Evolutionary conservation across 2,888 invertebrate genomes (phyloP), one percentile per base, ranked within the genome.

Genomic region (Pollenia griseotomentosa): DNA sequence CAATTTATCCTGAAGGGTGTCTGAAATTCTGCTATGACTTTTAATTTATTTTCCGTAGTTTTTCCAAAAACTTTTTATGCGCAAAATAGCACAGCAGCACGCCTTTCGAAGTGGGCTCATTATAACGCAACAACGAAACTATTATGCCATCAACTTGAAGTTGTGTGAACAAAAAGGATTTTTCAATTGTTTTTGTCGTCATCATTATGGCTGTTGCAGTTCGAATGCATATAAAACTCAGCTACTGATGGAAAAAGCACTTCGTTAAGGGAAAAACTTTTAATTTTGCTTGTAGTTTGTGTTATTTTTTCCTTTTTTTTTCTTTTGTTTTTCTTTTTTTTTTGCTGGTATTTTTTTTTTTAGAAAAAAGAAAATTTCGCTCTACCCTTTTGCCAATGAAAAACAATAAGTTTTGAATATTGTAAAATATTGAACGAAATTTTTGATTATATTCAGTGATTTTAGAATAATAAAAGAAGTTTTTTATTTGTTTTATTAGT

Each of bases 111-210:
- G 73, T 70, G 79, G 61, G 55, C 74, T 84, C 61, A 74, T 79
- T 85, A 80, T 19, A 75, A 55, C 16, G 65, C 61, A 84, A 74
- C 68, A 79, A 79, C 59, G 40, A 74, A 82, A 70, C 75, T 83
- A 70, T 83, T 83, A 68, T 83, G 75, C 40, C 70, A 63, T 75
- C 55, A 71, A 65, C 78, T 77, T 83, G 2, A 71, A 83, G 51
- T 71, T 65, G 57, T 65, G 57, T 11, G n/a, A 77, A 71, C 46
- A 71, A 61, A 55, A 77, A 48, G 19, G 7, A 57, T 65, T 65
- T 73, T 71, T 78, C 78, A 71, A 83, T 71, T 65, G 59, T 65
- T 77, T 63, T 71, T 77, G 63, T 83, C 51, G 61, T 71, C 44
- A 9, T 70, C 33, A 46, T 75, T 79, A 63, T 70, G 61, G 59